Evolutionary conservation across 2,888 invertebrate genomes (phyloP).

Genomic region (Chironomus riparius): DNA sequence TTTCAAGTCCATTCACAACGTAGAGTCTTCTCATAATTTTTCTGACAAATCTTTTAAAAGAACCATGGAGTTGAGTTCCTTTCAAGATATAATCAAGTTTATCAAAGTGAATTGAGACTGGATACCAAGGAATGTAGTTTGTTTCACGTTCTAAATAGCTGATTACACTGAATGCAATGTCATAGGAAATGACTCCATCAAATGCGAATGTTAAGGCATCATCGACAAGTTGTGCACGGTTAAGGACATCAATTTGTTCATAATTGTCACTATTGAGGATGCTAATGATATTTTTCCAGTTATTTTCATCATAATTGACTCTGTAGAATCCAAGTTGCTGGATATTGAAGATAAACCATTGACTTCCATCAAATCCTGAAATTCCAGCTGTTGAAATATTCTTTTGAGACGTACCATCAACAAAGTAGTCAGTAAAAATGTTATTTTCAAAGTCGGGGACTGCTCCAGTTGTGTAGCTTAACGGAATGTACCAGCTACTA

Average conservation of each 20-base stretch:
- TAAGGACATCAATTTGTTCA: conserved; percentile 37
- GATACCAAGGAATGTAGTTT: conserved; percentile 48
- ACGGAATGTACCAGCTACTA: conserved; percentile 20
- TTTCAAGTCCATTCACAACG: neutral
- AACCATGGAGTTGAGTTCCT: neutral
- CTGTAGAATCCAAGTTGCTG: conserved; percentile 25
- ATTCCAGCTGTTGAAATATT: neutral
- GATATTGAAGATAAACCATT: conserved; percentile 26
- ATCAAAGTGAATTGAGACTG: neutral
- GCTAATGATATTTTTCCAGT: conserved; percentile 9
- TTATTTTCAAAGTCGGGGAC: neutral
- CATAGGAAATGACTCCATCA: conserved; percentile 45
- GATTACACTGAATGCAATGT: conserved; percentile 42
- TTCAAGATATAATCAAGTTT: neutral
- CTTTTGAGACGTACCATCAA: neutral
- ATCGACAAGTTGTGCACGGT: conserved; percentile 62
- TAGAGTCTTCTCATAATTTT: neutral
- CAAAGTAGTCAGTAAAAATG: neutral
- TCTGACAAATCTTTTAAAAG: neutral
- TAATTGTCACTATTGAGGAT: conserved; percentile 10
- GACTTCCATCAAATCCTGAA: neutral
- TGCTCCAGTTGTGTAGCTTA: neutral
- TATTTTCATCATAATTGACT: conserved; percentile 18
- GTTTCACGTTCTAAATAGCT: conserved; percentile 49
- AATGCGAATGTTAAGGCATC: conserved; percentile 55